Evolutionary conservation across 2,113 vertebrate species (phyloP).

Genomic region (Illadopsis cleaveri): DNA sequence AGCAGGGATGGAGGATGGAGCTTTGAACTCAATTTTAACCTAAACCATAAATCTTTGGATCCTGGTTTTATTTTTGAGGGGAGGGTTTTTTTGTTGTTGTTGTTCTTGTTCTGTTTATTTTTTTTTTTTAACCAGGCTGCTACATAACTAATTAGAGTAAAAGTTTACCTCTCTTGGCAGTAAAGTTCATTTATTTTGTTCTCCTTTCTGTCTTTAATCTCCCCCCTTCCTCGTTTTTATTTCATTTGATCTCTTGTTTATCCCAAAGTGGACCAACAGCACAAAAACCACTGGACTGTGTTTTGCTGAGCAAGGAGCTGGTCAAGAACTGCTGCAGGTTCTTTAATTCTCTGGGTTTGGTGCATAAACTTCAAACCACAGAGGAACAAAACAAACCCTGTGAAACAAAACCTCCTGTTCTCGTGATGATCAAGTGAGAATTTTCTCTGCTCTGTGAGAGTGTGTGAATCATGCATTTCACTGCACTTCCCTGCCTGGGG

Average conservation of each 20-base stretch:
- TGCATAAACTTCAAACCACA: background rate
- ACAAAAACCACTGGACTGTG: slow-evolving; percentile 42
- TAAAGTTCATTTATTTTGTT: background rate
- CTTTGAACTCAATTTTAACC: slow-evolving; percentile 37
- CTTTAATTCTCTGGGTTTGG: slow-evolving; percentile 3
- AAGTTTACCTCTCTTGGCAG: slow-evolving; percentile 64
- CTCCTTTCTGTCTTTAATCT: slow-evolving; percentile 9
- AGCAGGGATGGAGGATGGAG: slow-evolving; percentile 1
- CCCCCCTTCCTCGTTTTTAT: background rate
- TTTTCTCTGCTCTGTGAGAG: background rate
- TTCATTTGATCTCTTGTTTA: slow-evolving; percentile 21
- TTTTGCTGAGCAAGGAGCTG: slow-evolving; percentile 49
- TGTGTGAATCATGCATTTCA: background rate
- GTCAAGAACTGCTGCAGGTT: background rate
- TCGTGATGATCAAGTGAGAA: background rate
- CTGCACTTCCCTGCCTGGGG: background rate
- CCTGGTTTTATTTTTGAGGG: background rate
- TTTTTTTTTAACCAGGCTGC: slow-evolving; percentile 32
- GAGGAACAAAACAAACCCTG: background rate
- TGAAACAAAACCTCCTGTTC: background rate
- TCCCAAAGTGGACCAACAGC: slow-evolving; percentile 74
- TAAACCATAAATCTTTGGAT: background rate
- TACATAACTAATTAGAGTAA: slow-evolving; percentile 6
- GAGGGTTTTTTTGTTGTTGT: background rate
- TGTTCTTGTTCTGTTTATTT: background rate